These are phyloP conservation scores for Diadromus collaris DNA, from an alignment of 2,888 invertebrate genomes.

Conservation along the genomic window DNA sequence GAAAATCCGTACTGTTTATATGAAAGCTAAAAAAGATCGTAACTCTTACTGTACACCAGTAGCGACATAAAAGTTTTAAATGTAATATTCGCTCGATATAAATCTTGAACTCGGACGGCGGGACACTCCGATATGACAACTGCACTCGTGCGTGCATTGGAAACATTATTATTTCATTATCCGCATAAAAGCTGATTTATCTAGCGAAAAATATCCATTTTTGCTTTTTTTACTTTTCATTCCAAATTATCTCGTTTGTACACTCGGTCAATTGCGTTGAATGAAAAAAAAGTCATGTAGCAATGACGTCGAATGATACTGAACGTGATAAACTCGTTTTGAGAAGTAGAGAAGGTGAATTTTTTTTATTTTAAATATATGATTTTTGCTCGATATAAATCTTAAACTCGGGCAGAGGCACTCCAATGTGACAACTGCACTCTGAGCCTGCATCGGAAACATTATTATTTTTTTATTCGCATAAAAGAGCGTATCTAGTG, in stretches of 20 bases:
- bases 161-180: neutral
- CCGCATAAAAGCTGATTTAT: neutral
- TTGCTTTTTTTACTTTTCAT: conserved; percentile 21
- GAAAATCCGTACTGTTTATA: too few relatives aligned
- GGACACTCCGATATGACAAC: neutral
- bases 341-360: neutral
- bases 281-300: neutral
- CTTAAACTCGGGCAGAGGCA: neutral
- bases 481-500: neutral
- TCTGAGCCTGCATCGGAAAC: neutral
- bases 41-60: neutral
- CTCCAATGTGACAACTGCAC: neutral
- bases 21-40: neutral
- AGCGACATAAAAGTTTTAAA: neutral
- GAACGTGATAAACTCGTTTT: conserved; percentile 53
- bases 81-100: neutral
- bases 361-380: too few relatives aligned
- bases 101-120: neutral
- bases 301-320: neutral
- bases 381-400: conserved; percentile 3
- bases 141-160: neutral
- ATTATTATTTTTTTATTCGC: neutral
- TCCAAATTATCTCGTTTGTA: conserved; percentile 7
- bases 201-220: conserved; percentile 2
- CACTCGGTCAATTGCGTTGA: conserved; percentile 6